Conservation (phyloP, 2,888 invertebrate species). For the Andricus curvator region DNA sequence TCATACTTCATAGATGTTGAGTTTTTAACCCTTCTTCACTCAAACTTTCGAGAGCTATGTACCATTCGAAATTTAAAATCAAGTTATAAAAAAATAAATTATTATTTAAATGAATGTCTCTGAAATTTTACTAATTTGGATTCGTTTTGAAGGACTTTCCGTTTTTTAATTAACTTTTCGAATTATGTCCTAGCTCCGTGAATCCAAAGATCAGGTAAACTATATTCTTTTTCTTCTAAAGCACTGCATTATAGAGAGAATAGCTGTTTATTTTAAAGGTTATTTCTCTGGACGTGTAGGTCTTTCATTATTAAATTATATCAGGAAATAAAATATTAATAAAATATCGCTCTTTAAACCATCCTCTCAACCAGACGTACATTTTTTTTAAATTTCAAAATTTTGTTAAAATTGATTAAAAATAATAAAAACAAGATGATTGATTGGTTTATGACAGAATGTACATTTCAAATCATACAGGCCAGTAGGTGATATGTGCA, state of each 20-base stretch:
- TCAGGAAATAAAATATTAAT: not conserved
- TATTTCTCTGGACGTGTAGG: not conserved
- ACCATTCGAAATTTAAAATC: not conserved
- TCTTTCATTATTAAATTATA: not conserved
- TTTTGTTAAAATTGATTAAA: not conserved
- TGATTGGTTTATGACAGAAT: no score
- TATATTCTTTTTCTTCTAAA: conserved; percentile 8
- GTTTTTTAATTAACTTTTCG: not conserved
- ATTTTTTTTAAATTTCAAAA: no score
- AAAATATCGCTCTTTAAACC: not conserved
- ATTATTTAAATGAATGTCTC: not conserved
- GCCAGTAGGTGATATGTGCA: no score
- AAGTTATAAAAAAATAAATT: not conserved
- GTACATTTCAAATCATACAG: no score
- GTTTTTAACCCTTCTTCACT: conserved; percentile 44
- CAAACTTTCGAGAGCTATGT: not conserved
- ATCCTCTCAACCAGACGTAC: not conserved
- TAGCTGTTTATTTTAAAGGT: not conserved
- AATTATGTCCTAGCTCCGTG: conserved; percentile 29
- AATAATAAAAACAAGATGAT: not conserved
- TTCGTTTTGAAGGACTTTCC: not conserved
- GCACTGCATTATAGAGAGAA: conserved; percentile 2
- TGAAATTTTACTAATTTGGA: no score
- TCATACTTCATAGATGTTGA: conserved; percentile 41
- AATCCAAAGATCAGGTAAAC: conserved; percentile 37